Evolutionary conservation across 2,113 vertebrate genomes (phyloP), one percentile per base, ranked within the genome.

Genomic region (Pitta sordida): DNA sequence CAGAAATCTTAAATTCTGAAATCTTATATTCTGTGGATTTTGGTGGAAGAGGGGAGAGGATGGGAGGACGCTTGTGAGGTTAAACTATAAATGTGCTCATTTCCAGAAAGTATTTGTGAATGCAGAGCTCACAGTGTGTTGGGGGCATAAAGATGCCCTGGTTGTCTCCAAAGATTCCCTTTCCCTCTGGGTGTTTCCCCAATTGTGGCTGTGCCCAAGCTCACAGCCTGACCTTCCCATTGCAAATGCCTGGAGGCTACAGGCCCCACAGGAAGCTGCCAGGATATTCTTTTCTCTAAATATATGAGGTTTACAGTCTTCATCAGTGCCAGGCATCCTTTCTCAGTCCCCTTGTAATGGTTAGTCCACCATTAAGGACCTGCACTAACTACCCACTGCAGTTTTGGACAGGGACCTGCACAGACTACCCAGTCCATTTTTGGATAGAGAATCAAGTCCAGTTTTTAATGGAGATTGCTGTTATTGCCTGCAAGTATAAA

Each of bases 11-110:
- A 3, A 85, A 85, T 7, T 44, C 13, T 65, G 32, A 3, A 85
- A 85, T 7, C 41, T 71, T 6, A 4, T 4, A 15, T 49, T 63
- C 17, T 29, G 17, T 3, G 6, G 44, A 69, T 73, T 64, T 73
- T 51, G 4, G 0, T 1, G 21, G 8, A 2, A 9, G 4, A 16
- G 2, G 6, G 5, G 7, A 5, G 26, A 63, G 30, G 13, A 22
- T 3, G 19, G 65, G 16, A 41, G 74, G 52, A 62, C 19, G 8
- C n/a, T 29, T 36, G 26, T 9, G 44, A 77, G 36, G 14, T 59
- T 58, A 18, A 88, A 13, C 13, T 34, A 16, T 15, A 67, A 58
- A 15, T 8, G 19, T 53, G 15, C 2, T 67, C 1, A 41, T 75
- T 79, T 75, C 34, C 2, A 5, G 53, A 26, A 58, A 37, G 4